A percentile compares a stretch with the other conserved stretches of the same genome.
Evolutionary conservation across 2,113 vertebrate species (phyloP).

Genomic region (Thinocorus orbignyianus): DNA sequence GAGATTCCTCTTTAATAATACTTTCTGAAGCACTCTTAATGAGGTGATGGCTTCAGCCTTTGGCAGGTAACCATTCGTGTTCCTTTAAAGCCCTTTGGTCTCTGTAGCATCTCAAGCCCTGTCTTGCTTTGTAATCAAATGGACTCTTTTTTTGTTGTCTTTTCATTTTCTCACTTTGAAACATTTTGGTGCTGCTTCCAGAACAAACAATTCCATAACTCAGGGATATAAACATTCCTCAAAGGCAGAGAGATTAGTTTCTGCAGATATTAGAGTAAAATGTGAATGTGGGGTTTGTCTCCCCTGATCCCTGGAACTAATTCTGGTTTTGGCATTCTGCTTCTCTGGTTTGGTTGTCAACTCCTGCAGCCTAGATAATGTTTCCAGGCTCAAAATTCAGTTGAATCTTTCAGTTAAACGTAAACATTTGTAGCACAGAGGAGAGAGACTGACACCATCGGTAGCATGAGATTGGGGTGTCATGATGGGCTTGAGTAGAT

Average conservation of each 20-base stretch:
- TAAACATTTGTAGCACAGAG: constrained; percentile 19
- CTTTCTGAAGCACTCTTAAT: background rate
- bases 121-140: background rate
- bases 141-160: background rate
- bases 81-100: background rate
- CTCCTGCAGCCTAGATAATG: constrained; percentile 20
- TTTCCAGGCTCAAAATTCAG: constrained; percentile 11
- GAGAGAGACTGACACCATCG: constrained; percentile 1
- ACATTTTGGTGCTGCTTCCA: background rate
- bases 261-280: background rate
- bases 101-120: background rate
- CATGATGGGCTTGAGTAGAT: background rate
- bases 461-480: background rate
- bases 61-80: background rate
- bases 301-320: constrained; percentile 25
- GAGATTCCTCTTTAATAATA: background rate
- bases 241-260: background rate
- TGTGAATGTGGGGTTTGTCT: background rate
- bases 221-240: background rate
- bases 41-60: background rate
- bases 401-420: constrained; percentile 6
- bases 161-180: background rate
- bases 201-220: background rate
- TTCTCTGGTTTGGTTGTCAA: background rate
- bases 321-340: constrained; percentile 41